Base-by-base conservation (phyloP, 2,888 invertebrate genomes). In the Odontomyia ornata region DNA sequence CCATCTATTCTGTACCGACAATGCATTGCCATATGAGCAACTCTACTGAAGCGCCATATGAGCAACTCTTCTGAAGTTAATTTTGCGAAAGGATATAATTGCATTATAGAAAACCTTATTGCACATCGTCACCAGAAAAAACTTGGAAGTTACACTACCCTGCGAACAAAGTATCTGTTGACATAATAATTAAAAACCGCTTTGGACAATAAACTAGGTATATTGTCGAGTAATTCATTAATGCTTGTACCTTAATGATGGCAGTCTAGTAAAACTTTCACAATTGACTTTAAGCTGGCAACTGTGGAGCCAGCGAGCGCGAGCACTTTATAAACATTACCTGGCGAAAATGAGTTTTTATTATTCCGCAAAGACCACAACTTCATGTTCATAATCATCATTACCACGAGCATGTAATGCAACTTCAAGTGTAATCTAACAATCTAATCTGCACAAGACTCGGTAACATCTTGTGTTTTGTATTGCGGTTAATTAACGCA, bases 371-470 rank as follows among this genome's bases (percentile, higher is more conserved):
- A 60, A 30, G 65, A 23, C 65, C 36, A 30, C 65, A 69, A 69
- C 27, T 36, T 36, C 60, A 60, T 23, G 23, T 21, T 60, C 60
- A 52, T 65, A 43, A 13, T 46, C n/a, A 23, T 21, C 69, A 69
- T 69, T 69, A 69, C 69, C 13, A 69, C 69, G 25, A 69, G 69
- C 69, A 47, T 73, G 43, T 73, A 73, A 73, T 57, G 60, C 73
- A 57, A 73, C 60, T 57, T 57, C 60, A 36, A 57, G 73, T 69
- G 69, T 73, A 73, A 73, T 73, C 73, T 73, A 73, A 73, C 73
- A 60, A 73, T 73, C 73, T 73, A 73, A 73, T 73, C 73, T 73
- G 57, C 36, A 60, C 73, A 25, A 57, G 52, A 60, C 43, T 18
- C 27, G 60, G 73, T 13, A 52, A 73, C 57, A 73, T 73, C 73